Evolutionary conservation across 2,113 vertebrate species (phyloP), one percentile per base, ranked within the genome.

Genomic region (Manacus vitellinus): DNA sequence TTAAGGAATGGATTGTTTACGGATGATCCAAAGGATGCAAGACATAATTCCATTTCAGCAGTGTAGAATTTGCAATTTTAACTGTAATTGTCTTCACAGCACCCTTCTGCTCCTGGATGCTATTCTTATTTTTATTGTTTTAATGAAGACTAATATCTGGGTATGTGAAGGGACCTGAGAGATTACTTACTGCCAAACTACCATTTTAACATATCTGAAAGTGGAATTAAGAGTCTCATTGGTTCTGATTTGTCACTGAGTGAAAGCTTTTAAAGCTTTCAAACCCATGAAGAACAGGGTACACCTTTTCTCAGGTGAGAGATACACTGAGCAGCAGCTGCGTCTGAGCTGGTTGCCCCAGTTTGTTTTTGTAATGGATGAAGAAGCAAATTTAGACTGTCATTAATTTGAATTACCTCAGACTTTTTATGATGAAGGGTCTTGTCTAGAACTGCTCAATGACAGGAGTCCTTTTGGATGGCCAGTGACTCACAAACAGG

Each of bases 211-310:
- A 12, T 18, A 37, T 8, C 20, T 83, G 61, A 49, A 85, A 67
- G 17, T 55, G 25, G 25, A 92, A 67, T 79, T 41, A 62, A 58
- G 19, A 55, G 16, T 23, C 72, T 70, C 3, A 1, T 12, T 23
- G 51, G 14, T 76, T 73, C 51, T 8, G 4, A 47, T 68, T 75
- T 78, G 6, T 10, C 52, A 33, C 33, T 20, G 14, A 76, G 12
- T 25, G 62, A 65, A 73, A 71, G 39, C 4, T 75, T 88, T 52
- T 44, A 63, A 35, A 75, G 28, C n/a, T 92, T 88, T 88, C 33
- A 83, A 62, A 80, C 12, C 9, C 33, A 28, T 0, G 0, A 67
- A 20, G 14, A 75, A 44, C 4, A 9, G 14, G n/a, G 6, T 14
- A n/a, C 4, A 51, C 8, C 28, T 77, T 82, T 49, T 41, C 56